These are phyloP conservation scores for Tethea ocularis DNA, from an alignment of 2,888 invertebrate species.

Conservation along the genomic window DNA sequence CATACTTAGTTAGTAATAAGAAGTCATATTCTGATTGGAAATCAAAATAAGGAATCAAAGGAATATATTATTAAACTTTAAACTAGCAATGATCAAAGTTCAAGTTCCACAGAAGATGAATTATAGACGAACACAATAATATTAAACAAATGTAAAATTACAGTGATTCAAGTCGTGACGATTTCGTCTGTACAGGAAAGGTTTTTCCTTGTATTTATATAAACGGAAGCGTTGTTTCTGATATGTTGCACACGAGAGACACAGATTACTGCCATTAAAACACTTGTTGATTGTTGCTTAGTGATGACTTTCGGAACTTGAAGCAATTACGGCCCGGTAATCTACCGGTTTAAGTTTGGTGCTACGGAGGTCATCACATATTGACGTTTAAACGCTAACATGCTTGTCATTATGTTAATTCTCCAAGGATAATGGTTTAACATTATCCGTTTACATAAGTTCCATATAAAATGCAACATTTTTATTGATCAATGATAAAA, in stretches of 20 bases:
- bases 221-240: conserved; percentile 64
- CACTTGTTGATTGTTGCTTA: conserved; percentile 62
- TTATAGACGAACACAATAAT: background rate
- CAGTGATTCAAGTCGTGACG: conserved; percentile 51
- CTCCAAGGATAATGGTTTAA: conserved; percentile 10
- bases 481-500: conserved; percentile 17
- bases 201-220: conserved; percentile 48
- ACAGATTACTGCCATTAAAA: conserved; percentile 66
- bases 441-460: background rate
- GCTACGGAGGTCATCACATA: conserved; percentile 42
- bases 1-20: background rate
- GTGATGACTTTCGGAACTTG: conserved; percentile 64
- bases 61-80: background rate
- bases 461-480: background rate
- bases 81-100: background rate
- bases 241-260: conserved; percentile 55
- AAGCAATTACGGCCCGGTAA: conserved; percentile 54
- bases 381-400: conserved; percentile 16
- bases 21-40: background rate
- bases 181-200: conserved; percentile 46
- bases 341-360: conserved; percentile 47
- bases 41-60: background rate
- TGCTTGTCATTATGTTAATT: background rate
- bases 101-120: background rate
- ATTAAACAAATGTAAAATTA: conserved; percentile 27